These are phyloP conservation scores for Lycia hirtaria DNA, from an alignment of 2,888 invertebrate genomes.

Conservation along the genomic window DNA sequence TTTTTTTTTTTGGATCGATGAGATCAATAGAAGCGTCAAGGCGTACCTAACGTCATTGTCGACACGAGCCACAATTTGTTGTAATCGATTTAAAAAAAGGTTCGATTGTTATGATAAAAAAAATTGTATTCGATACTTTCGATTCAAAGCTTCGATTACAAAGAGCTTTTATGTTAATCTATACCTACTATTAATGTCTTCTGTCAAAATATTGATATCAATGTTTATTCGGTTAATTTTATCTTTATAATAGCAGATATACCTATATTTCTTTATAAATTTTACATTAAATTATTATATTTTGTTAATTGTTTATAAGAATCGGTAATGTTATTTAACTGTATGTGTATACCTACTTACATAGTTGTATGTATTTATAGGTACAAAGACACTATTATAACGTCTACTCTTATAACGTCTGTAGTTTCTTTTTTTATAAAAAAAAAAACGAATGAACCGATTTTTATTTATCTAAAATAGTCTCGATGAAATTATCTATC, in stretches of 20 bases:
- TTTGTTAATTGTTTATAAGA: too few relatives aligned
- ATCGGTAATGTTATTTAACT: too few relatives aligned
- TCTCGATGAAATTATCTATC: too few relatives aligned
- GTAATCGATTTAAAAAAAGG: conserved; percentile 22
- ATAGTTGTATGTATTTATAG: too few relatives aligned
- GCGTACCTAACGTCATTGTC: conserved; percentile 36
- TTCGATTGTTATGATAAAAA: conserved; percentile 31
- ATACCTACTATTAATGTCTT: too few relatives aligned
- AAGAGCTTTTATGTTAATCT: not conserved
- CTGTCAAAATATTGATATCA: not conserved
- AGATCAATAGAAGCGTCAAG: conserved; percentile 51
- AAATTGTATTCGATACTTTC: not conserved
- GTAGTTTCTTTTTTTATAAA: too few relatives aligned
- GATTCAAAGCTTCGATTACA: not conserved
- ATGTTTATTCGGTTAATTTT: not conserved
- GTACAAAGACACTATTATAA: too few relatives aligned
- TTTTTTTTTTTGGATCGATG: conserved; percentile 46
- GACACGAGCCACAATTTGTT: conserved; percentile 48
- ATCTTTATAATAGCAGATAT: not conserved
- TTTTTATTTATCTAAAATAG: too few relatives aligned
- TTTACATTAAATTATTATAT: too few relatives aligned
- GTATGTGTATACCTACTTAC: too few relatives aligned
- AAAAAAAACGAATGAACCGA: too few relatives aligned
- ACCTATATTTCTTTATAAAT: not conserved
- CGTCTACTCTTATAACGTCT: too few relatives aligned